Percentiles rank a stretch among this genome's conserved stretches.
phyloP scores from a whole-genome alignment of 1,140 invertebrate genomes.

The Drosophila bipectinata region DNA sequence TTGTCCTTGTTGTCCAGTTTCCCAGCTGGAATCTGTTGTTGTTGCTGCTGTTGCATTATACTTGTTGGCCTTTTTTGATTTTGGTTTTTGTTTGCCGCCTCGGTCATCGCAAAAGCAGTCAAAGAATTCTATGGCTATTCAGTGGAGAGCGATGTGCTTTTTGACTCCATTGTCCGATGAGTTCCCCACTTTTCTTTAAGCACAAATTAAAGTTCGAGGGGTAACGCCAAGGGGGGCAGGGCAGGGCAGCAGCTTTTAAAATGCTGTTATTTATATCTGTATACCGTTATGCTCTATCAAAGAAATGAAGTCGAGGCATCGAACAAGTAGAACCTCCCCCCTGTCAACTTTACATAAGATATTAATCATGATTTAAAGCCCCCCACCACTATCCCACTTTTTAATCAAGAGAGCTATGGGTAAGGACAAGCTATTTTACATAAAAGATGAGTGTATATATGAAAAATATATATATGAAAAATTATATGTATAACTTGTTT shows the following conservation, averaged over 20 bases:
- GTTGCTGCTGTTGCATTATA: background rate
- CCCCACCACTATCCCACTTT: background rate
- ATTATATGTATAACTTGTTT: background rate
- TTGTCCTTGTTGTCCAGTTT: slow-evolving; percentile 13
- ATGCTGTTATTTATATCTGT: slow-evolving; percentile 38
- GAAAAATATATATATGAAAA: background rate
- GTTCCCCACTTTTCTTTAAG: slow-evolving; percentile 30
- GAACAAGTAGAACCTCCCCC: slow-evolving; percentile 19
- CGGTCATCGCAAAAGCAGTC: slow-evolving; percentile 9
- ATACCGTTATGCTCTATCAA: slow-evolving; percentile 44
- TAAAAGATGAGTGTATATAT: background rate
- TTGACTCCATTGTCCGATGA: slow-evolving; percentile 29
- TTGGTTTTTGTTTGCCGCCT: slow-evolving; percentile 43
- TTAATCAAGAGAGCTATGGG: slow-evolving; percentile 19
- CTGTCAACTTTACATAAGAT: slow-evolving; percentile 32
- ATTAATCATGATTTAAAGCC: slow-evolving; percentile 48
- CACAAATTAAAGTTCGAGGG: slow-evolving; percentile 38
- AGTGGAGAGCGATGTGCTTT: slow-evolving; percentile 14
- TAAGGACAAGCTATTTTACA: background rate
- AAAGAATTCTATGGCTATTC: slow-evolving; percentile 44
- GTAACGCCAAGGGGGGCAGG: background rate
- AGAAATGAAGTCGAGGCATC: slow-evolving; percentile 37
- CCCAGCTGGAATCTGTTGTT: background rate
- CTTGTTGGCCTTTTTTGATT: slow-evolving; percentile 20
- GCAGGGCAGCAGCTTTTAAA: slow-evolving; percentile 21